phyloP scores from a whole-genome alignment of 1,140 invertebrate species.

The Lucilia sericata region DNA sequence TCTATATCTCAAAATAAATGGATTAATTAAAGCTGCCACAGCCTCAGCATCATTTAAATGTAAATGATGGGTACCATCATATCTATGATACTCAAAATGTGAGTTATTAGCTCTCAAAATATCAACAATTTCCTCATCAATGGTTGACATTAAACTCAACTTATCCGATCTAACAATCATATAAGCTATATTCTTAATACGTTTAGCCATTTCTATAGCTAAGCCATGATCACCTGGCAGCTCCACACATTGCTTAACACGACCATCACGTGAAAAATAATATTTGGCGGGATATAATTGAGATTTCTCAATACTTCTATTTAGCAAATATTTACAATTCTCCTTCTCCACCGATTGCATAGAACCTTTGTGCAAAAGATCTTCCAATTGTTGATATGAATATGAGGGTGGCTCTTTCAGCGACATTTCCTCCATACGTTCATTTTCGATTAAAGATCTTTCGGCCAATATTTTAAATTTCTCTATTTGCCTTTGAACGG shows the following conservation, averaged over 20 bases:
- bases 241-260: slow-evolving; percentile 62
- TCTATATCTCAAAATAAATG: slow-evolving; percentile 17
- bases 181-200: slow-evolving; percentile 31
- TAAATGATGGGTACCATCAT: slow-evolving; percentile 73
- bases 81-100: slow-evolving; percentile 71
- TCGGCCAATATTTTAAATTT: slow-evolving; percentile 35
- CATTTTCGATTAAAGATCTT: slow-evolving; percentile 54
- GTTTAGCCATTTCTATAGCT: slow-evolving; percentile 18
- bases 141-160: slow-evolving; percentile 24
- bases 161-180: not conserved
- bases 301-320: slow-evolving; percentile 70
- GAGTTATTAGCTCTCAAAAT: slow-evolving; percentile 68
- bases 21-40: not conserved
- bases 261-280: slow-evolving; percentile 71
- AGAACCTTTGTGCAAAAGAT: slow-evolving; percentile 68
- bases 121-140: slow-evolving; percentile 67
- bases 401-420: slow-evolving; percentile 70
- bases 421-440: slow-evolving; percentile 46
- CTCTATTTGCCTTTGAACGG: not conserved
- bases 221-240: not conserved
- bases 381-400: slow-evolving; percentile 70
- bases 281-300: slow-evolving; percentile 70
- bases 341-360: slow-evolving; percentile 69
- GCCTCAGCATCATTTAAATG: slow-evolving; percentile 76
- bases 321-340: slow-evolving; percentile 69